Base-by-base conservation (phyloP, 2,113 vertebrate genomes). In the Poeciliopsis prolifica region DNA sequence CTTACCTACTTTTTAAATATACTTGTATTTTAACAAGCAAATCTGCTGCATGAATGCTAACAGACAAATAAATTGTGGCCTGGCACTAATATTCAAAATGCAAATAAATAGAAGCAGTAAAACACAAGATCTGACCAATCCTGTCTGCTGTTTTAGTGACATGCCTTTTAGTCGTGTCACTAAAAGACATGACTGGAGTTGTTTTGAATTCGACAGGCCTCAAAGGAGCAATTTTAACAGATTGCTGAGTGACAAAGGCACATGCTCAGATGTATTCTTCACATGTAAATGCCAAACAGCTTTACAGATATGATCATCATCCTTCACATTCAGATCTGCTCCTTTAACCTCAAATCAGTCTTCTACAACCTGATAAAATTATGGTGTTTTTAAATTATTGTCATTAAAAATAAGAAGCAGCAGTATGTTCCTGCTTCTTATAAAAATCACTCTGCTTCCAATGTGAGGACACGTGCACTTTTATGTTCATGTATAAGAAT, bases 281-380 rank as follows among this genome's bases (percentile, higher is more conserved):
- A 77, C 82, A 85, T 74, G 77, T 83, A 79, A 83, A 87, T 79
- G 71, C 65, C 79, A 85, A 78, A 83, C 85, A 86, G 74, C 82
- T 86, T 87, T 84, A 82, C 83, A 89, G 85, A 90, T 78, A 80
- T 82, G 76, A 83, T 91, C 87, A 82, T 89, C 80, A 83, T 81
- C 68, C 80, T 87, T 81, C 75, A 9, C 81, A 65, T 86, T 68
- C 62, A 79, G 82, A 87, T 90, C 74, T 89, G 87, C 86, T 70
- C 86, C 86, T 87, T 88, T 85, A 82, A 84, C 87, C 88, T 87
- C 86, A 86, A 89, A 90, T 90, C 87, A 82, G 40, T 88, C 72
- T 77, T 28, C 79, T 75, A 86, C 72, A 84, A 74, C 70, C 77
- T 63, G 26, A 79, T 77, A 22, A 86, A 83, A 90, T 84, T 86